phyloP scores from a whole-genome alignment of 2,888 invertebrate genomes.

The Diaperis boleti region DNA sequence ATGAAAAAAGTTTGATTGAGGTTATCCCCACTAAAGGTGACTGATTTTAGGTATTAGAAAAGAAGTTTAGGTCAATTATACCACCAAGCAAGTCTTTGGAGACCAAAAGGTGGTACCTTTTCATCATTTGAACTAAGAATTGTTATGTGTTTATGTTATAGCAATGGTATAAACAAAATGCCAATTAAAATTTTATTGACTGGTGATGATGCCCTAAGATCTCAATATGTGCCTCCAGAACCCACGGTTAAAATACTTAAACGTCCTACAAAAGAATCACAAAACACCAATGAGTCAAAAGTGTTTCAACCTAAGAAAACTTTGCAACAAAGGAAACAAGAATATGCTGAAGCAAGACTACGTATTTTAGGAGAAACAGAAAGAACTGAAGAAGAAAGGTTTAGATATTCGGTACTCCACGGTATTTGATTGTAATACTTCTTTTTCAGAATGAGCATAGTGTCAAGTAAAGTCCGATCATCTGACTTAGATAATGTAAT shows the following conservation, averaged over 20 bases:
- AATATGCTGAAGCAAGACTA: conserved; percentile 91
- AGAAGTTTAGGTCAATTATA: conserved; percentile 64
- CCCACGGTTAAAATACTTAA: conserved; percentile 89
- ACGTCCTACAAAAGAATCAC: conserved; percentile 70
- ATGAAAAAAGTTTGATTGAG: conserved; percentile 42
- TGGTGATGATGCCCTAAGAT: conserved; percentile 83
- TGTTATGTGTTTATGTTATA: conserved; percentile 43
- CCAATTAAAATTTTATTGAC: conserved; percentile 79
- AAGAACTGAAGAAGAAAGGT: conserved; percentile 78
- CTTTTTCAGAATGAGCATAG: conserved; percentile 60
- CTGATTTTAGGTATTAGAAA: conserved; percentile 65
- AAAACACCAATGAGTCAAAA: conserved; percentile 75
- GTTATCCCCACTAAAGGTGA: conserved; percentile 40
- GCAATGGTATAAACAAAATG: conserved; percentile 66
- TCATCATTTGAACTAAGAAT: neutral
- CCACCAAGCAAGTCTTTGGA: conserved; percentile 61
- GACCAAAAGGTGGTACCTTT: conserved; percentile 57
- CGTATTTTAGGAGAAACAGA: conserved; percentile 91
- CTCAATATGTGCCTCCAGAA: conserved; percentile 83
- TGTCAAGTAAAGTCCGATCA: conserved; percentile 56
- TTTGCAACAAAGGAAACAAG: conserved; percentile 90
- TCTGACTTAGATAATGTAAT: conserved; percentile 68
- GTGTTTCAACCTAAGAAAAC: conserved; percentile 84
- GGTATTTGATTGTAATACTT: conserved; percentile 9
- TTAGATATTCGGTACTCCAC: conserved; percentile 40